A percentile compares a stretch with the other conserved stretches of the same genome.
Evolutionary conservation across 2,113 vertebrate species (phyloP).

Genomic region (Genyomyrus donnyi): DNA sequence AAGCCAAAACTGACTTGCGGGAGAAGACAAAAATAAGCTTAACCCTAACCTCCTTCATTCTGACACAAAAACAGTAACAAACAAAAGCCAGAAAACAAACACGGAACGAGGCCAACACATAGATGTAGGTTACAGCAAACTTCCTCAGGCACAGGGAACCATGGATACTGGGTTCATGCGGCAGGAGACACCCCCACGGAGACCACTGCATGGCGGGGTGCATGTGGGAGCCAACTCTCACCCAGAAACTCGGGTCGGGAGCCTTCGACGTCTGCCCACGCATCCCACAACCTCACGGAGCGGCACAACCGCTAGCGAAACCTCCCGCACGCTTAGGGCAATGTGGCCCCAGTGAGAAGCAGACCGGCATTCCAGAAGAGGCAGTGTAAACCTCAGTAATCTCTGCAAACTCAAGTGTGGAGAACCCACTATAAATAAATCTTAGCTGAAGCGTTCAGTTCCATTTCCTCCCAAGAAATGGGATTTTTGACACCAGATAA

Average conservation of each 20-base stretch:
- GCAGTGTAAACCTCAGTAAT: background rate
- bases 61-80: background rate
- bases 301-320: background rate
- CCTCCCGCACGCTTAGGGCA: background rate
- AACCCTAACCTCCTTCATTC: background rate
- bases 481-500: constrained; percentile 6
- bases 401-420: constrained; percentile 1
- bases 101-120: background rate
- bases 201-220: too few relatives aligned
- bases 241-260: background rate
- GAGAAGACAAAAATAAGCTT: background rate
- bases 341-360: background rate
- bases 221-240: background rate
- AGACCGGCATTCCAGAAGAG: background rate
- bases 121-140: background rate
- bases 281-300: background rate
- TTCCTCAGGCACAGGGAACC: background rate
- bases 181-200: background rate
- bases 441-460: background rate
- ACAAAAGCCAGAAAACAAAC: background rate
- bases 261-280: background rate
- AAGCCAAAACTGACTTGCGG: background rate
- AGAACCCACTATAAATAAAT: background rate
- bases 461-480: background rate
- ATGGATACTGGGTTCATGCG: background rate